Evolutionary conservation across 2,888 invertebrate genomes (phyloP), one percentile per base, ranked within the genome.

Genomic region (Bimastos eiseni): DNA sequence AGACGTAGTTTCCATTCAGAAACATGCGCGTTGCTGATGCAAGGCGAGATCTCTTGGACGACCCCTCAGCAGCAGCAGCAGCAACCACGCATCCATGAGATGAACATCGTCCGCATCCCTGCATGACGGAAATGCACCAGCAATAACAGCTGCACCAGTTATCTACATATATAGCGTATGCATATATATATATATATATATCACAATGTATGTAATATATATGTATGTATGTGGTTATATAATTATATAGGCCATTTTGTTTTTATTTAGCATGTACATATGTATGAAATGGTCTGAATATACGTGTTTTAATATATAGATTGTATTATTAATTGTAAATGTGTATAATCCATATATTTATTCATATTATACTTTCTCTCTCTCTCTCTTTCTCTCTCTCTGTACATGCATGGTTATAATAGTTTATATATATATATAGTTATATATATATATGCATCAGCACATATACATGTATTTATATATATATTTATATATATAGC

Each of bases 71-170:
- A 55, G 55, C 30, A 55, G 55, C 70, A n/a, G 70, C 70, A 70
- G 70, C n/a, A 70, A 70, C 70, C 70, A 17, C 2, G 70, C 70
- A 70, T 70, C 70, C 70, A 70, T 70, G 70, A 70, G 70, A 70
- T 70, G 70, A 70, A n/a, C 30, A 30, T 70, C n/a, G 17, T 70
- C 70, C n/a, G 70, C 70, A 70, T 70, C 70, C 70, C 70, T 70
- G 70, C 70, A 70, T 70, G 70, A 70, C 70, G 88, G 88, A 88
- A 33, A 88, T 88, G 88, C 88, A 88, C 24, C 36, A 38, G 33
- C 38, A 88, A 8, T 8, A 33, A 4, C 37, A 86, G 86, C 37
- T 6, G 86, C 38, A 88, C 34, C 38, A 37, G 88, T 1, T 37
- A n/a, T n/a, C n/a, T n/a, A n/a, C n/a, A n/a, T n/a, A n/a, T n/a